Evolutionary conservation across 2,113 vertebrate genomes (phyloP).

Genomic region (Hypanus sabinus): DNA sequence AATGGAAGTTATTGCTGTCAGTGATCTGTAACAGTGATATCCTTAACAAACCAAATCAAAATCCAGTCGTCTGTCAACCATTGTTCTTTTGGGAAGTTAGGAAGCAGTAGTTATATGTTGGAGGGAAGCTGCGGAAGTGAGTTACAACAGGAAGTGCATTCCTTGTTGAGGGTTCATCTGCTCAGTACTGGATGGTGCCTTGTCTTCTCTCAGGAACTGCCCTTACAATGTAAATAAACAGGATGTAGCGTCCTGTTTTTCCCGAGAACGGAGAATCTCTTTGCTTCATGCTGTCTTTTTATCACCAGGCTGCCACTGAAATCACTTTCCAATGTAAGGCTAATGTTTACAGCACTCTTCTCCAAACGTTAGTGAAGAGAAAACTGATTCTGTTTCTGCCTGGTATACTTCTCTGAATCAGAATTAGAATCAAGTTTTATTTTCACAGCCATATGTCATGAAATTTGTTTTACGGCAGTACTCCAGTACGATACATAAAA

Average conservation of each 20-base stretch:
- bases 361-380: too few relatives aligned
- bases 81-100: background rate
- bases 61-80: background rate
- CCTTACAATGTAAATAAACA: background rate
- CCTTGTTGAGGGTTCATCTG: conserved; percentile 14
- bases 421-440: too few relatives aligned
- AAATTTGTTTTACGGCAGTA: too few relatives aligned
- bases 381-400: background rate
- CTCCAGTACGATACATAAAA: too few relatives aligned
- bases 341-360: too few relatives aligned
- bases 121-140: background rate
- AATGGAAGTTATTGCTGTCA: background rate
- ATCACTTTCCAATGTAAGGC: background rate
- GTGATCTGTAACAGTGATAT: background rate
- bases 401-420: background rate
- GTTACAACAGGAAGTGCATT: background rate
- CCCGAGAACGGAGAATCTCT: background rate
- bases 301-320: background rate
- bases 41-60: background rate
- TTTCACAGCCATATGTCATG: too few relatives aligned
- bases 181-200: background rate
- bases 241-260: background rate
- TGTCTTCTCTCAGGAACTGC: background rate
- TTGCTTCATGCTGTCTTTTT: background rate
- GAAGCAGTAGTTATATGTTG: background rate